Conservation (phyloP, 2,888 invertebrate genomes). For the Drosophila neoperkinsi region DNA sequence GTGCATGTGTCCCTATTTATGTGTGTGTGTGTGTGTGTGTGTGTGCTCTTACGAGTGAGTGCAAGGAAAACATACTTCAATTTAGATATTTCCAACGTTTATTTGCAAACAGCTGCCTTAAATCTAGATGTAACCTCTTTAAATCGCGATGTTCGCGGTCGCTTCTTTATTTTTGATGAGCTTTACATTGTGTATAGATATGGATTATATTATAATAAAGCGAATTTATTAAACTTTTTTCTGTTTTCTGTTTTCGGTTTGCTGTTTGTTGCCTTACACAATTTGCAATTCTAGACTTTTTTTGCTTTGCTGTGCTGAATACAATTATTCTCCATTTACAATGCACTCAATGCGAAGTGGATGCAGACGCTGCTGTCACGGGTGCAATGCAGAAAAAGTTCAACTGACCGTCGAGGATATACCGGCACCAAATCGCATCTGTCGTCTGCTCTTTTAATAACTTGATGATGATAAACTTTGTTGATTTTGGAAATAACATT, state of each 20-base stretch:
- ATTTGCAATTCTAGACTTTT: slow-evolving; percentile 61
- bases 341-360: slow-evolving; percentile 70
- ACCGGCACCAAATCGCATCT: slow-evolving; percentile 30
- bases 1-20: background rate
- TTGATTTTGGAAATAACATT: background rate
- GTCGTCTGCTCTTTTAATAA: background rate
- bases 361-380: slow-evolving; percentile 28
- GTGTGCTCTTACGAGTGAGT: background rate
- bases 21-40: slow-evolving; percentile 8
- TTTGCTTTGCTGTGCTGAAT: slow-evolving; percentile 50
- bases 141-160: slow-evolving; percentile 23
- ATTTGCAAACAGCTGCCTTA: slow-evolving; percentile 73
- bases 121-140: slow-evolving; percentile 61
- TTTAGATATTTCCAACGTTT: slow-evolving; percentile 69
- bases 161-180: slow-evolving; percentile 20
- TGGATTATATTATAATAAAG: slow-evolving; percentile 49
- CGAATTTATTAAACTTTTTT: slow-evolving; percentile 45
- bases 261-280: slow-evolving; percentile 49
- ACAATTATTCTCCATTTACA: slow-evolving; percentile 79
- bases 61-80: slow-evolving; percentile 26
- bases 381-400: slow-evolving; percentile 7
- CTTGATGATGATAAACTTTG: background rate
- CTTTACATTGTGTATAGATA: slow-evolving; percentile 34
- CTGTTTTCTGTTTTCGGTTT: slow-evolving; percentile 7
- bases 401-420: slow-evolving; percentile 29